These are phyloP conservation scores for Brachymystax lenok DNA, from an alignment of 2,797 vertebrate species.

Conservation along the genomic window DNA sequence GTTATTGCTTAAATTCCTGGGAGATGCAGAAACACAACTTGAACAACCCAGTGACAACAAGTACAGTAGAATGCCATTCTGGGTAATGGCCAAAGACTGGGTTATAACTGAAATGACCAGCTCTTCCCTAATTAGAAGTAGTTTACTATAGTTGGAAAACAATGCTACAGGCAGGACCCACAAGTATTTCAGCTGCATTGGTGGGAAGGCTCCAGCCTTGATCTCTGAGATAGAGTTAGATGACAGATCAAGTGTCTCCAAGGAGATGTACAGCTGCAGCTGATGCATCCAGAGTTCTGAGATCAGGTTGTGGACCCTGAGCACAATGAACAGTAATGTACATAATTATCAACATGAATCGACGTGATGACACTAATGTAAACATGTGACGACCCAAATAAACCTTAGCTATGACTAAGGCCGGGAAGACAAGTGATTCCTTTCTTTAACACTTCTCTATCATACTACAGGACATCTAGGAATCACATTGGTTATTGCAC, in stretches of 20 bases:
- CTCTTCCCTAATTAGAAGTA: not conserved
- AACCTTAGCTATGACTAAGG: no score
- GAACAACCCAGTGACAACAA: not conserved
- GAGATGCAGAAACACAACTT: slow-evolving; percentile 34
- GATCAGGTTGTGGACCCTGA: slow-evolving; percentile 91
- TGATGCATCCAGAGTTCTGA: slow-evolving; percentile 83
- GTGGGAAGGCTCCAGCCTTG: slow-evolving; percentile 88
- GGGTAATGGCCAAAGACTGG: no score
- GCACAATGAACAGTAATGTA: slow-evolving; percentile 10
- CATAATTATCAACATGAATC: not conserved
- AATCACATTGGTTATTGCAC: not conserved
- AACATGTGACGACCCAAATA: not conserved
- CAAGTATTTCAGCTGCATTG: slow-evolving; percentile 93
- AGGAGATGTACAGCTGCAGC: slow-evolving; percentile 83
- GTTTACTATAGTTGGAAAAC: not conserved
- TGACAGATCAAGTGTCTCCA: slow-evolving; percentile 92
- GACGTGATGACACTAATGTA: not conserved
- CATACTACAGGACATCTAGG: not conserved
- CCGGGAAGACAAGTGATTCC: no score
- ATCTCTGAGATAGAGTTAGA: slow-evolving; percentile 93
- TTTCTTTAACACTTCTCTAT: not conserved
- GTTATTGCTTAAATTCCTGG: slow-evolving; percentile 97
- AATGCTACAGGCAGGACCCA: slow-evolving; percentile 63
- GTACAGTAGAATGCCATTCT: not conserved
- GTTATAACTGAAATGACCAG: not conserved